Evolutionary conservation across 2,113 vertebrate species (phyloP).

Genomic region (Progne subis): DNA sequence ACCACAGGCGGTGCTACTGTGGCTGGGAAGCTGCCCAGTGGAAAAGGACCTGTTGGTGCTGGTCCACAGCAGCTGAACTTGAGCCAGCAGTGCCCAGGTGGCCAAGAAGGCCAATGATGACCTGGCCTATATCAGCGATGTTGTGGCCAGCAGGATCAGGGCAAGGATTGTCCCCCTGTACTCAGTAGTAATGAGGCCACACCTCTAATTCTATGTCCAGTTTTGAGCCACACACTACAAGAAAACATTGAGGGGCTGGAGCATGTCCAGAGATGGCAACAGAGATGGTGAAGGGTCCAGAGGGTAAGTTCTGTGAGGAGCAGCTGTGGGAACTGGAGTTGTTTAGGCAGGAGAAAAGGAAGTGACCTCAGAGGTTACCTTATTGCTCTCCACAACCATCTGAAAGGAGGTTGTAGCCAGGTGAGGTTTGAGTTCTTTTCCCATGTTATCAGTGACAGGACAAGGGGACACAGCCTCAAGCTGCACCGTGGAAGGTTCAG

Average conservation of each 20-base stretch:
- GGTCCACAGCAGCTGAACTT: accelerated
- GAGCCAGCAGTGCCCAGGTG: not conserved
- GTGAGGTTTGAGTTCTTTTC: not conserved
- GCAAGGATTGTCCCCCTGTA: not conserved
- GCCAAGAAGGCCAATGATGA: not conserved
- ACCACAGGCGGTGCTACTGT: not conserved
- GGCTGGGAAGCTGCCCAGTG: not conserved
- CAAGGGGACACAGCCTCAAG: not conserved
- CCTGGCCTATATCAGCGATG: not conserved
- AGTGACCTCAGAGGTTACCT: not conserved
- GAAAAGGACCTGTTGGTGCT: not conserved
- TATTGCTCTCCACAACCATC: not conserved
- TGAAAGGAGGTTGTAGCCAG: not conserved
- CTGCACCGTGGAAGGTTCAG: accelerated
- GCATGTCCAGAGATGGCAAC: not conserved
- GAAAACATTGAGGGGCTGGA: not conserved
- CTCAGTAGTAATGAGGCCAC: accelerated
- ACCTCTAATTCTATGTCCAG: not conserved
- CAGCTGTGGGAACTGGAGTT: not conserved
- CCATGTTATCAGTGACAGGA: not conserved
- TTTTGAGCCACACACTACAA: not conserved
- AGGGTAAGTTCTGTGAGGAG: not conserved
- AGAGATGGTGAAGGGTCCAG: not conserved
- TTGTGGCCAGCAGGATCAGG: not conserved
- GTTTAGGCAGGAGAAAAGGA: not conserved